Base-by-base conservation (phyloP, 2,888 invertebrate species). In the Cheiracanthium punctorium region DNA sequence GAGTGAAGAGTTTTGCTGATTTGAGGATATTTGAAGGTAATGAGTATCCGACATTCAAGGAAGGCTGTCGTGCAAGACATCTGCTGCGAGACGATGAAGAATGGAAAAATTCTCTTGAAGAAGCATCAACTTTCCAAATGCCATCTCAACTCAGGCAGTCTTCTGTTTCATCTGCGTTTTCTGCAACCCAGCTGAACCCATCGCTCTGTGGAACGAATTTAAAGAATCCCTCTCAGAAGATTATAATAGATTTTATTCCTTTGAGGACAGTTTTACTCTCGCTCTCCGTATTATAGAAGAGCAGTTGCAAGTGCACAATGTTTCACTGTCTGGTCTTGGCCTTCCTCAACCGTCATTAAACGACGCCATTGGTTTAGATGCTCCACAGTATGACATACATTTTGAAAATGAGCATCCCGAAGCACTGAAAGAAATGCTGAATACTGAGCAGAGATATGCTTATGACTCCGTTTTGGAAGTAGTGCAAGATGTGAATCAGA, bases 1-100 rank as follows among this genome's bases (percentile, higher is more conserved):
- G 30, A 98, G 98, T 99, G 99, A 99, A 17, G 97, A 95, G 92
- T 98, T 98, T 65, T 65, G 65, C 12, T 8, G 75, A 33, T 1
- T 75, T 75, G 37, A n/a, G 43, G 48, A 73, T 29, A 30, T 73
- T 14, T 17, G 52, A 73, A 29, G 17, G n/a, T 28, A 29, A 48
- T 20, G 33, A 29, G 10, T 64, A 32, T 43, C 7, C 41, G 17
- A 48, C 48, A 7, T 73, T 73, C 29, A 73, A 75, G 41, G 65
- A 65, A 17, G 65, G 17, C 5, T 33, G 43, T 17, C 37, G 28
- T 20, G 41, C 37, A 37, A 33, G 75, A 20, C 58, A 65, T 37
- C 58, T 75, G 20, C 58, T 75, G 28, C 30, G 65, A 64, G 75
- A 75, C 2, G 43, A 65, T 41, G 65, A 30, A 12, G 75, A 75